Evolutionary conservation across 2,797 vertebrate genomes (phyloP).

Genomic region (Takifugu rubripes): DNA sequence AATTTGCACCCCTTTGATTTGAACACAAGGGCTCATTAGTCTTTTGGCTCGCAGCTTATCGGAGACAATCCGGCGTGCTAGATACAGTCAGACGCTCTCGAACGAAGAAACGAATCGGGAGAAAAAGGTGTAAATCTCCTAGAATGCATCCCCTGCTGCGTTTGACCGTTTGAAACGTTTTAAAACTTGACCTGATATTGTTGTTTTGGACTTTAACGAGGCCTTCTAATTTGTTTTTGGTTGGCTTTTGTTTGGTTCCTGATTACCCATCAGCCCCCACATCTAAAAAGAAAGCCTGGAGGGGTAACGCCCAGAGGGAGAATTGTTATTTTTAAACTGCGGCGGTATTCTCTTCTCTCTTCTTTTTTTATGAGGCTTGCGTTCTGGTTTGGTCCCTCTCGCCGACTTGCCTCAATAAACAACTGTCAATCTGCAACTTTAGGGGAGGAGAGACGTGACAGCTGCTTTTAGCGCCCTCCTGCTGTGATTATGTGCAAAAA

Average conservation of each 20-base stretch:
- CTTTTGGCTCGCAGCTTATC: constrained; percentile 41
- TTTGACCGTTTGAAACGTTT: neutral
- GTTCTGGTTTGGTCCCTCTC: constrained; percentile 11
- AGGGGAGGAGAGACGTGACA: constrained; percentile 1
- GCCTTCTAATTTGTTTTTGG: constrained; percentile 26
- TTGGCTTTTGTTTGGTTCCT: constrained; percentile 39
- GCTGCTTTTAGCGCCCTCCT: constrained; percentile 6
- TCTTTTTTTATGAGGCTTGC: constrained; percentile 4
- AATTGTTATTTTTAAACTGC: constrained; percentile 57
- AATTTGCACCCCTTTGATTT: constrained; percentile 25
- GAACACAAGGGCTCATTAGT: constrained; percentile 34
- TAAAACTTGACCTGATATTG: too few species aligned
- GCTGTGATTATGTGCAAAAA: constrained; percentile 2
- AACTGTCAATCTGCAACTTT: constrained; percentile 19
- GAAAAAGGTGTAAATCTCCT: neutral
- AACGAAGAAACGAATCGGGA: too few species aligned
- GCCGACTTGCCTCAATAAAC: constrained; percentile 21
- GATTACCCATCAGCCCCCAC: constrained; percentile 40
- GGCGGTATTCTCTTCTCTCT: constrained; percentile 23
- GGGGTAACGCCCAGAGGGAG: constrained; percentile 61
- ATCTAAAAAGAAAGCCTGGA: constrained; percentile 13
- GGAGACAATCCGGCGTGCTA: constrained; percentile 35
- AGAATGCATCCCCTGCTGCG: constrained; percentile 1
- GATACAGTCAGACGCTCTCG: neutral
- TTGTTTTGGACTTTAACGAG: too few species aligned